Evolutionary conservation across 2,797 vertebrate genomes (phyloP).

Genomic region (Manis crassicaudata): DNA sequence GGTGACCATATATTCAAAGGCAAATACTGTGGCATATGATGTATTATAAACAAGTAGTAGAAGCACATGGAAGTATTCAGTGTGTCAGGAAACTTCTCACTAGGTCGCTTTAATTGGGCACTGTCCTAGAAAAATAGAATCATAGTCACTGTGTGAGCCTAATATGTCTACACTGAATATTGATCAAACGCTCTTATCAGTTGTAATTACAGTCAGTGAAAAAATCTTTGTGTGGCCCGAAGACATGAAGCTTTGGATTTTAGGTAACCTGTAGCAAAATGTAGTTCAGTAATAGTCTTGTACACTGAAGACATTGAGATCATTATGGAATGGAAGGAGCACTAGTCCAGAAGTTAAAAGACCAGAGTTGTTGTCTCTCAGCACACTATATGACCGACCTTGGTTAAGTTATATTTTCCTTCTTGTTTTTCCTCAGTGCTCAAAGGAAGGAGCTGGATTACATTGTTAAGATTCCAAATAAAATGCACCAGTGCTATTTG

Average conservation of each 20-base stretch:
- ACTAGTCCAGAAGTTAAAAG: background rate
- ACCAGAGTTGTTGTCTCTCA: background rate
- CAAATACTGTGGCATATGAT: background rate
- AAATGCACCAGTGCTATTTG: background rate
- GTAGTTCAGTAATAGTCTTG: background rate
- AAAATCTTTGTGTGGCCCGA: background rate
- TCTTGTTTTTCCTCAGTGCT: background rate
- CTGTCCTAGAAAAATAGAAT: background rate
- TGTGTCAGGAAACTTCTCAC: background rate
- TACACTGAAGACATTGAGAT: background rate
- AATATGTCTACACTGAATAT: background rate
- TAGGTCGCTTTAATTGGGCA: background rate
- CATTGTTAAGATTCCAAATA: background rate
- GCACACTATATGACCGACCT: background rate
- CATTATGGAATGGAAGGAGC: background rate
- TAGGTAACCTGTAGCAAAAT: background rate
- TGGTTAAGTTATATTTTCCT: background rate
- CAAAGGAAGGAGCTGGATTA: background rate
- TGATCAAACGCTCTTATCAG: background rate
- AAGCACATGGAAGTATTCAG: background rate
- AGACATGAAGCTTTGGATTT: conserved; percentile 1
- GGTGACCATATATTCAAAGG: background rate
- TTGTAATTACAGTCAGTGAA: background rate
- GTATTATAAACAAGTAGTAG: background rate
- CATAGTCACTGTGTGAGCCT: background rate